phyloP scores from a whole-genome alignment of 2,113 vertebrate species.

The Aplodontia rufa region DNA sequence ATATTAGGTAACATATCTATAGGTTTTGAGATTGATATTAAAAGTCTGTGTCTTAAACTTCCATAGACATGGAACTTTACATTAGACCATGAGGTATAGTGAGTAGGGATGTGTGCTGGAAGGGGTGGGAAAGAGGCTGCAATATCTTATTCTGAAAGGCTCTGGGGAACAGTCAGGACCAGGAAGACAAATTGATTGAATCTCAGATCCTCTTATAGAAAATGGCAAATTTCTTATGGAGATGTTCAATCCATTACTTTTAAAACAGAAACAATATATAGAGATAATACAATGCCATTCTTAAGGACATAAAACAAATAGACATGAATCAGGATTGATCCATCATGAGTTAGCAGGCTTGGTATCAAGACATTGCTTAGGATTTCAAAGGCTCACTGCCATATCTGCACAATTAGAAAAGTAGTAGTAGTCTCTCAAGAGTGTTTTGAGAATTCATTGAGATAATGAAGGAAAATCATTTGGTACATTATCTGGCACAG shows the following conservation, averaged over 20 bases:
- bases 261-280: not conserved
- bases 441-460: not conserved
- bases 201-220: not conserved
- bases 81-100: not conserved
- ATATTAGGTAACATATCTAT: not conserved
- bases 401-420: not conserved
- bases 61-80: not conserved
- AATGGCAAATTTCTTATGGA: not conserved
- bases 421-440: not conserved
- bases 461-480: not conserved
- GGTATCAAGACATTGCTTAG: not conserved
- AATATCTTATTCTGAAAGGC: not conserved
- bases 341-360: not conserved
- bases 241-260: not conserved
- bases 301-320: not conserved
- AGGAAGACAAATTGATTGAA: not conserved
- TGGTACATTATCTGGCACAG: not conserved
- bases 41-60: not conserved
- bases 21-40: not conserved
- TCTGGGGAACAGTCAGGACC: fast-evolving
- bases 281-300: not conserved
- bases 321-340: not conserved
- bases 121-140: too few relatives aligned
- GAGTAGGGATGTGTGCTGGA: fast-evolving
- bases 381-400: not conserved